Evolutionary conservation across 2,888 invertebrate species (phyloP).

Genomic region (Hirtodrosophila histrioides): DNA sequence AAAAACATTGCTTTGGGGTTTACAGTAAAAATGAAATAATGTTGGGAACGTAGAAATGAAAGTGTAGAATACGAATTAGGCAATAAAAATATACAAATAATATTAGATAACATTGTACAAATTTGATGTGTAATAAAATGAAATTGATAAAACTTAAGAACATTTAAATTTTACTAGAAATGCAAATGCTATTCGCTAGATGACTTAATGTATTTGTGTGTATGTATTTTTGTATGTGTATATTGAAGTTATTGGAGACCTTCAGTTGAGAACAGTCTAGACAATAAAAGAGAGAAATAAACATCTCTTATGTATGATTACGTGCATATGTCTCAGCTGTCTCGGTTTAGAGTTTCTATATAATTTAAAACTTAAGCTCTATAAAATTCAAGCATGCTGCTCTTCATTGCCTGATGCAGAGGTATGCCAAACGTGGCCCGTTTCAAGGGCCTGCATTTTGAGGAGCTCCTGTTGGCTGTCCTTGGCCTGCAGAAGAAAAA

Average conservation of each 20-base stretch:
- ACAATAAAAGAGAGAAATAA: conserved; percentile 12
- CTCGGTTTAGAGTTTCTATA: conserved; percentile 4
- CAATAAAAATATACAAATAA: conserved; percentile 4
- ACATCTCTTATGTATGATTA: not conserved
- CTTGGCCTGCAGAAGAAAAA: conserved; percentile 92
- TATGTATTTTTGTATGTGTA: conserved; percentile 4
- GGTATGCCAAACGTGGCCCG: conserved; percentile 74
- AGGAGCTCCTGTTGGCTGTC: conserved; percentile 87
- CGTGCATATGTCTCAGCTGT: conserved; percentile 9
- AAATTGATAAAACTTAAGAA: not conserved
- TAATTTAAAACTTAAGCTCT: conserved; percentile 15
- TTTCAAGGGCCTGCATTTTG: conserved; percentile 83
- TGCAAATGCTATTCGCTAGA: conserved; percentile 63
- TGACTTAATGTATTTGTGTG: conserved; percentile 27
- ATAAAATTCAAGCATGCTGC: conserved; percentile 54
- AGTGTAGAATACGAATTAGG: conserved; percentile 29
- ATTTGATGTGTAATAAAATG: not conserved
- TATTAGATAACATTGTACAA: conserved; percentile 1
- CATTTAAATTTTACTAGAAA: conserved; percentile 37
- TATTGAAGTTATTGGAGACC: conserved; percentile 26
- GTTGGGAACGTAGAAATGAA: conserved; percentile 41
- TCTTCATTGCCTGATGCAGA: conserved; percentile 51
- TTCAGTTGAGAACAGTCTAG: conserved; percentile 16
- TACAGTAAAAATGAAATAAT: conserved; percentile 3
- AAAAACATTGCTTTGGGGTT: conserved; percentile 7